phyloP scores from a whole-genome alignment of 1,140 invertebrate genomes.

The Palaemon carinicauda region DNA sequence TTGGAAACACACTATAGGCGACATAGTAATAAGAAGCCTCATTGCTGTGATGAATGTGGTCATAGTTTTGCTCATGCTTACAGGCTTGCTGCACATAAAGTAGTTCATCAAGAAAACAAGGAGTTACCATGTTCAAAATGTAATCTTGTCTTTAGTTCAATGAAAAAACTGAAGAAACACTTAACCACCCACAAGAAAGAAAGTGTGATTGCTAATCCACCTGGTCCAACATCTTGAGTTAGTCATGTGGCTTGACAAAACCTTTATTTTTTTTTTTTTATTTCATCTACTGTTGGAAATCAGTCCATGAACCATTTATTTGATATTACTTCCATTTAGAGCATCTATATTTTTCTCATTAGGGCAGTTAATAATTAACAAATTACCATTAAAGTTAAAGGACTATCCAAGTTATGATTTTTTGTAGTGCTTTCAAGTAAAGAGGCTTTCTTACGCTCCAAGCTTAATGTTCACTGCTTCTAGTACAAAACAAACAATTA shows the following conservation, averaged over 20 bases:
- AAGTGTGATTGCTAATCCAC: background rate
- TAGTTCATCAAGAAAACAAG: conserved; percentile 23
- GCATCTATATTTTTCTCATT: too few relatives aligned
- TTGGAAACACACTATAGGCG: conserved; percentile 20
- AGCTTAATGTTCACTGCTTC: too few relatives aligned
- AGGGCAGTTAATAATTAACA: too few relatives aligned
- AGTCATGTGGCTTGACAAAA: background rate
- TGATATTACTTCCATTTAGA: too few relatives aligned
- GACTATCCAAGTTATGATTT: too few relatives aligned
- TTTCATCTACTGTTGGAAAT: too few relatives aligned
- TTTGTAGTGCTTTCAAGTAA: too few relatives aligned
- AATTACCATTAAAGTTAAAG: too few relatives aligned
- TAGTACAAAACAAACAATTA: too few relatives aligned
- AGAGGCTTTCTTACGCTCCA: too few relatives aligned
- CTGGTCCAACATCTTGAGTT: background rate
- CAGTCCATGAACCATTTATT: too few relatives aligned
- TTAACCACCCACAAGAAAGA: conserved; percentile 27
- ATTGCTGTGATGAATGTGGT: conserved; percentile 26
- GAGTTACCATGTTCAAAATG: conserved; percentile 24
- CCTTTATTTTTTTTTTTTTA: background rate
- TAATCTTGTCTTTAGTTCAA: background rate
- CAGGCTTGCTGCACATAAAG: conserved; percentile 17
- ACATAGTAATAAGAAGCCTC: conserved; percentile 23
- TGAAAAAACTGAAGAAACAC: conserved; percentile 35
- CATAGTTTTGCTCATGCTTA: conserved; percentile 29